Evolutionary conservation across 2,797 vertebrate genomes (phyloP).

Genomic region (Neosilurus mollespiculum): DNA sequence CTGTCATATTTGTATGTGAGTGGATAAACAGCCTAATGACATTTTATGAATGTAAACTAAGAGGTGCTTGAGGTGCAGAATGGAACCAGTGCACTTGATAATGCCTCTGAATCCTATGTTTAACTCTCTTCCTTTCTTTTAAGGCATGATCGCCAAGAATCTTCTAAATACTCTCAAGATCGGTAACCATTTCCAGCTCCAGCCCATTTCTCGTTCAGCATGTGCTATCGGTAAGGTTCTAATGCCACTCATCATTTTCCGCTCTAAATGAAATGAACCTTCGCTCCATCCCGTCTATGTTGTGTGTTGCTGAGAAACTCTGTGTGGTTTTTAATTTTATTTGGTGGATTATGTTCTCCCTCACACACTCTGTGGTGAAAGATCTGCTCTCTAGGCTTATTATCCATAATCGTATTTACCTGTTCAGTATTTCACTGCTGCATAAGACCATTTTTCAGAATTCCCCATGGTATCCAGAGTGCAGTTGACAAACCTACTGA

Average conservation of each 20-base stretch:
- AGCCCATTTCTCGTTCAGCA: conserved; percentile 64
- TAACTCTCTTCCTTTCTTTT: conserved; percentile 10
- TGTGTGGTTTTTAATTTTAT: neutral
- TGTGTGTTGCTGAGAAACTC: neutral
- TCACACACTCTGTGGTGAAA: neutral
- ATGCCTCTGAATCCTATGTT: neutral
- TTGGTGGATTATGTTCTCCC: neutral
- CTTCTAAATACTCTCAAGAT: conserved; percentile 67
- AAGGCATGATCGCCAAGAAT: conserved; percentile 67
- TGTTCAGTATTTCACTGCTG: conserved; percentile 2
- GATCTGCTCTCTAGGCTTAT: neutral
- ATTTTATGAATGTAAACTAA: neutral
- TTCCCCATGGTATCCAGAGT: neutral
- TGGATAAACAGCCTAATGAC: too few relatives aligned
- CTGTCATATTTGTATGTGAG: neutral
- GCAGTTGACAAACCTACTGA: neutral
- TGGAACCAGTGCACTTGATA: neutral
- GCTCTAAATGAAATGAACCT: neutral
- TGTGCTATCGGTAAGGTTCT: conserved; percentile 64
- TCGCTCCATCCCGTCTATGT: neutral
- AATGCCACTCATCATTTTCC: neutral
- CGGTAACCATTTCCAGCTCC: conserved; percentile 66
- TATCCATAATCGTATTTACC: neutral
- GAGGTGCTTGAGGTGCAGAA: neutral
- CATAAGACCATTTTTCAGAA: neutral